Conservation (phyloP, 2,797 vertebrate genomes). For the Jordanella pulchra region DNA sequence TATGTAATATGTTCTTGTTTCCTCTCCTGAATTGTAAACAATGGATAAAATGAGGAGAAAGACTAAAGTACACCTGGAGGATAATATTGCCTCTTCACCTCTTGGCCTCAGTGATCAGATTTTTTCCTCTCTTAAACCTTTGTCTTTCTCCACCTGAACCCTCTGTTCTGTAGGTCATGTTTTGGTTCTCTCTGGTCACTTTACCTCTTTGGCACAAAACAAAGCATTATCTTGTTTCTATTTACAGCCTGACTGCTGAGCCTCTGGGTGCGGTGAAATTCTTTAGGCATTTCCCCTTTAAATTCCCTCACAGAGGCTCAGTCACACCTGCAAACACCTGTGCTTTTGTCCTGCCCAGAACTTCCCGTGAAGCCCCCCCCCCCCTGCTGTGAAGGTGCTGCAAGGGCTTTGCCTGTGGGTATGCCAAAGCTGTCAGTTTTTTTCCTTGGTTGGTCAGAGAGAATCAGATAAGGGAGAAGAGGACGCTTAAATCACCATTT, state of each 20-base stretch:
- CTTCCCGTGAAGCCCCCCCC: conserved; percentile 17
- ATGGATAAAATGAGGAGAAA: conserved; percentile 30
- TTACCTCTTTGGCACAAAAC: conserved; percentile 33
- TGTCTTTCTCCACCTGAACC: conserved; percentile 63
- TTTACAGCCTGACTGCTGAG: conserved; percentile 44
- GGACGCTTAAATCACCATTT: conserved; percentile 53
- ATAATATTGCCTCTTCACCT: conserved; percentile 69
- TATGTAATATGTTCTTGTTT: conserved; percentile 16
- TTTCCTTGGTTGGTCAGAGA: conserved; percentile 51
- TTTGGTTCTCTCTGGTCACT: conserved; percentile 62
- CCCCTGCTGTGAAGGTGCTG: conserved; percentile 26
- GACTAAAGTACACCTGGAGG: conserved; percentile 17
- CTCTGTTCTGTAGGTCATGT: conserved; percentile 63
- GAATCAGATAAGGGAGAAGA: conserved; percentile 62
- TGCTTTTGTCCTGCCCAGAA: conserved; percentile 72
- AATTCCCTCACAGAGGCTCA: conserved; percentile 47
- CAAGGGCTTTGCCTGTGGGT: conserved; percentile 60
- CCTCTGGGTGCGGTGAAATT: conserved; percentile 61
- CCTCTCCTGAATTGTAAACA: conserved; percentile 23
- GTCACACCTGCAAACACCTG: conserved; percentile 82
- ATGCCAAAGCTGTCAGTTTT: conserved; percentile 58
- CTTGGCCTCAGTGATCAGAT: conserved; percentile 58
- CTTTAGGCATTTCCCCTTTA: conserved; percentile 35
- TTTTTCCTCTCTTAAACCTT: conserved; percentile 51
- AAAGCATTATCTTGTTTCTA: conserved; percentile 69